Percentiles rank a stretch among this genome's conserved stretches.
Evolutionary conservation across 1,140 invertebrate species (phyloP).

Genomic region (Prorops nasuta): DNA sequence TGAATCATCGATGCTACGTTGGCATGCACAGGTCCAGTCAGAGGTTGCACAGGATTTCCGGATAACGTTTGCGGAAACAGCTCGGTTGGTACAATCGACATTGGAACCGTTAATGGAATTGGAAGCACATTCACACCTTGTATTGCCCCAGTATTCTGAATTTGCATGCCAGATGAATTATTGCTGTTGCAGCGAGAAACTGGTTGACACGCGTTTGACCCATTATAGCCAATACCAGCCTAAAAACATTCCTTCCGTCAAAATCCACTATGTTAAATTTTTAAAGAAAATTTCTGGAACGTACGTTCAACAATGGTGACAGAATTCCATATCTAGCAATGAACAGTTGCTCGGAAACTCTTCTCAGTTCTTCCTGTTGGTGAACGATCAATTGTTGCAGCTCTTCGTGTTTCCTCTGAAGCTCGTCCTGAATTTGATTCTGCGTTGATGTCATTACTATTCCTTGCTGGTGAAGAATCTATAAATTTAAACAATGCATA

Average conservation of each 20-base stretch:
- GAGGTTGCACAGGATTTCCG: slow-evolving; percentile 21
- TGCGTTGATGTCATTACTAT: slow-evolving; percentile 63
- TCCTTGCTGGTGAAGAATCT: slow-evolving; percentile 56
- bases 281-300: slow-evolving; percentile 25
- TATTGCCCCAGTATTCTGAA: slow-evolving; percentile 28
- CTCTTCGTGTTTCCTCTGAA: slow-evolving; percentile 81
- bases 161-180: slow-evolving; percentile 33
- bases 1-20: slow-evolving; percentile 37
- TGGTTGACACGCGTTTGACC: slow-evolving; percentile 34
- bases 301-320: slow-evolving; percentile 64
- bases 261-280: not conserved
- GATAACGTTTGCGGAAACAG: slow-evolving; percentile 42
- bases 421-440: slow-evolving; percentile 67
- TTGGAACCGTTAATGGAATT: slow-evolving; percentile 41
- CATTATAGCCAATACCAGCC: slow-evolving; percentile 44
- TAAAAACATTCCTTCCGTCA: slow-evolving; percentile 9
- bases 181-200: slow-evolving; percentile 33
- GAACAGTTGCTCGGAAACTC: slow-evolving; percentile 81
- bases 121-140: slow-evolving; percentile 41
- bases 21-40: slow-evolving; percentile 22
- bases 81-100: slow-evolving; percentile 44
- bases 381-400: slow-evolving; percentile 80
- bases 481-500: not conserved
- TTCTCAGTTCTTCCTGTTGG: slow-evolving; percentile 81
- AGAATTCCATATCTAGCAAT: slow-evolving; percentile 77